Conservation (phyloP, 2,113 vertebrate genomes). For the Lates calcarifer region DNA sequence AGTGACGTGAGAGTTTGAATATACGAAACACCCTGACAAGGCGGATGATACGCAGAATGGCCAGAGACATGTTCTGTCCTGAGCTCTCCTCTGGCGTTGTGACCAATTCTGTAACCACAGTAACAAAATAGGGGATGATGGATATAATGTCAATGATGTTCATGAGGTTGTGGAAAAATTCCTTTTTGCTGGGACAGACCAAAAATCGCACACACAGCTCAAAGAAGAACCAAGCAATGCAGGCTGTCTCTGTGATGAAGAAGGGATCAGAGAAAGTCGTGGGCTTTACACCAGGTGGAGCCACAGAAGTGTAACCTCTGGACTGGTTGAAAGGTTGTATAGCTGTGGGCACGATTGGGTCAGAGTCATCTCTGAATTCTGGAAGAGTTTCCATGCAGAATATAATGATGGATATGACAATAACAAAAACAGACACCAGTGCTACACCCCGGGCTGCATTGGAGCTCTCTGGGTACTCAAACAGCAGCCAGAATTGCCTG, state of each 20-base stretch:
- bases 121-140: slow-evolving; percentile 97
- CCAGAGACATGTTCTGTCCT: slow-evolving; percentile 96
- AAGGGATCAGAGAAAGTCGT: slow-evolving; percentile 93
- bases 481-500: slow-evolving; percentile 96
- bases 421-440: slow-evolving; percentile 93
- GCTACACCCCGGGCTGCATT: slow-evolving; percentile 93
- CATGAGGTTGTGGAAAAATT: slow-evolving; percentile 97
- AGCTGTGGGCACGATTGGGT: slow-evolving; percentile 61
- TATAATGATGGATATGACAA: slow-evolving; percentile 96
- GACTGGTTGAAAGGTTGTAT: slow-evolving; percentile 74
- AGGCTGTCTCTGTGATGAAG: slow-evolving; percentile 94
- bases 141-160: slow-evolving; percentile 97
- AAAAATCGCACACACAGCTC: slow-evolving; percentile 91
- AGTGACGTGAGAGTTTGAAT: slow-evolving; percentile 96
- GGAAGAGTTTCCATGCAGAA: slow-evolving; percentile 98
- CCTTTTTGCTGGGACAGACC: slow-evolving; percentile 93
- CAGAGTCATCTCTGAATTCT: slow-evolving; percentile 92
- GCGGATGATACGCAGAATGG: slow-evolving; percentile 95
- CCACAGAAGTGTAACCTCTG: slow-evolving; percentile 15
- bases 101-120: slow-evolving; percentile 90
- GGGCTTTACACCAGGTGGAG: slow-evolving; percentile 60
- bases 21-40: slow-evolving; percentile 98
- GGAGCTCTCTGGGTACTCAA: slow-evolving; percentile 97
- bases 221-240: slow-evolving; percentile 96
- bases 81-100: slow-evolving; percentile 87